These are phyloP conservation scores for Ostrea denselamellosa DNA, from an alignment of 1,140 invertebrate genomes.

Conservation along the genomic window DNA sequence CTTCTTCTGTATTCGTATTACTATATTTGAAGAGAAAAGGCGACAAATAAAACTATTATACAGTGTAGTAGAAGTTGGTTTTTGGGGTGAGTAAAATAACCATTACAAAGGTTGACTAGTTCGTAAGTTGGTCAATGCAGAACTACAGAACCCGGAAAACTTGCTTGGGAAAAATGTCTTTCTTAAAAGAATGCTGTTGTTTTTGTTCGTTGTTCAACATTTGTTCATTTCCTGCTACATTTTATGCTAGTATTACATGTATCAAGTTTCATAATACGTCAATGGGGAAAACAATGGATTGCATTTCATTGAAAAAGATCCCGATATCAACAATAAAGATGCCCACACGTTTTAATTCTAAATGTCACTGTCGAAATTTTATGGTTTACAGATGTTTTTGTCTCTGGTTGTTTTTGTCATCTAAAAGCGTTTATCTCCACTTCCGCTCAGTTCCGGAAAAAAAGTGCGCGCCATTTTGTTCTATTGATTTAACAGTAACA, in stretches of 20 bases:
- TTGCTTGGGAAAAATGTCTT: background rate
- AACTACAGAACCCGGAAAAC: background rate
- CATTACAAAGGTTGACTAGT: background rate
- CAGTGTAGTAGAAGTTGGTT: background rate
- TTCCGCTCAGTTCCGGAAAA: background rate
- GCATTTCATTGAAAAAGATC: background rate
- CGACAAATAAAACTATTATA: background rate
- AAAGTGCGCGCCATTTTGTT: constrained; percentile 15
- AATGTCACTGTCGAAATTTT: background rate
- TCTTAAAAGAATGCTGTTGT: background rate
- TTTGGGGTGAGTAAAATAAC: background rate
- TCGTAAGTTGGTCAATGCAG: background rate
- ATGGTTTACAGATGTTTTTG: background rate
- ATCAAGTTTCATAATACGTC: constrained; percentile 24
- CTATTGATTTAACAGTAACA: constrained; percentile 26
- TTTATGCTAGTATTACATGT: background rate
- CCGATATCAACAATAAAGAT: background rate
- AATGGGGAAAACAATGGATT: background rate
- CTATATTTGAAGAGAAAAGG: background rate
- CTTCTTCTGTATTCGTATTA: no score
- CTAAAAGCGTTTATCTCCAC: background rate
- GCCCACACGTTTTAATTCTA: constrained; percentile 2
- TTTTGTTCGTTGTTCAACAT: no score
- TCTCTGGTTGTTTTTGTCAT: no score
- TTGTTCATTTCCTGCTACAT: no score